phyloP scores from a whole-genome alignment of 2,888 invertebrate species.

The Pocota personata region DNA sequence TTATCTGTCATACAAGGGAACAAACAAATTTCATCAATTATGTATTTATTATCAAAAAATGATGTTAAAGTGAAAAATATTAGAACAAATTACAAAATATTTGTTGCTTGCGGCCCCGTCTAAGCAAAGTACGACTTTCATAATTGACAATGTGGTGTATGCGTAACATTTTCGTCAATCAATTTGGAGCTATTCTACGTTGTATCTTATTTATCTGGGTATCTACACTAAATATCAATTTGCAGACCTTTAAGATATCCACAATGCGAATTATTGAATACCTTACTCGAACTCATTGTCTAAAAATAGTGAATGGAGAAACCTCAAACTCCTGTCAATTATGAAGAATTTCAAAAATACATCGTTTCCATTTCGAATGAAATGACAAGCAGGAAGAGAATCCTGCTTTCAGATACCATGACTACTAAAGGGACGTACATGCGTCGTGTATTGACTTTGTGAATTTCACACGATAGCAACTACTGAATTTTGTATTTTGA shows the following conservation, averaged over 20 bases:
- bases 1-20: too few species aligned
- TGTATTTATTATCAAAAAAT: too few species aligned
- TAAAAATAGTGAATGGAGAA: not conserved
- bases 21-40: too few species aligned
- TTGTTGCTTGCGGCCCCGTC: too few species aligned
- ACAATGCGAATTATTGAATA: not conserved
- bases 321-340: not conserved
- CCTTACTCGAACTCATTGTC: not conserved
- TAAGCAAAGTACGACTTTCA: too few species aligned
- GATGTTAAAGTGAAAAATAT: too few species aligned
- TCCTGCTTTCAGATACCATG: not conserved
- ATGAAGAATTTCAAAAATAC: constrained; percentile 14
- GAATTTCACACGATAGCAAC: not conserved
- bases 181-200: too few species aligned
- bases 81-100: too few species aligned
- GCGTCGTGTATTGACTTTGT: not conserved
- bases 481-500: constrained; percentile 35
- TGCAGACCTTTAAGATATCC: not conserved
- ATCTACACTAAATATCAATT: too few species aligned
- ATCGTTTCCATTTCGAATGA: not conserved
- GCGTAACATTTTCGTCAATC: too few species aligned
- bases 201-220: too few species aligned
- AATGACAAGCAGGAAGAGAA: not conserved
- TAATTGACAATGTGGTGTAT: too few species aligned
- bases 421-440: not conserved